Evolutionary conservation across 2,797 vertebrate species (phyloP).

Genomic region (Megalops cyprinoides): DNA sequence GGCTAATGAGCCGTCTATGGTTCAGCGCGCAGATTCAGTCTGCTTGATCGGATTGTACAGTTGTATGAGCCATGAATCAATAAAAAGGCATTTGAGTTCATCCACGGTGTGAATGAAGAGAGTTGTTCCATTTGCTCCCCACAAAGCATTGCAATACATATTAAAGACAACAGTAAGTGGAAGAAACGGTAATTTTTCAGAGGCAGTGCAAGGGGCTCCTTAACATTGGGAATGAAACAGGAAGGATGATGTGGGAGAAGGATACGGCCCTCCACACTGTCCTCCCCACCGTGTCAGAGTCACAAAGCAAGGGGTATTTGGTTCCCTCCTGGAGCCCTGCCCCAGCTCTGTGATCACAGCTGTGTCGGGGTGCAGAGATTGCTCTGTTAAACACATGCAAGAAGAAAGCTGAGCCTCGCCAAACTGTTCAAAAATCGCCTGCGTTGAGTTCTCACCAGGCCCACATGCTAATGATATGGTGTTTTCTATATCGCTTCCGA

Average conservation of each 20-base stretch:
- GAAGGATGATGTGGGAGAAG: not conserved
- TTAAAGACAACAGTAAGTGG: not conserved
- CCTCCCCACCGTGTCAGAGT: not conserved
- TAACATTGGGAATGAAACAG: not conserved
- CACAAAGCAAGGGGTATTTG: not conserved
- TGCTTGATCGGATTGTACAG: not conserved
- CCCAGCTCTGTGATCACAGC: not conserved
- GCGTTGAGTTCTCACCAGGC: not conserved
- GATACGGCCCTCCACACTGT: not conserved
- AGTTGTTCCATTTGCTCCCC: not conserved
- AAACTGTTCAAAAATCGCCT: not conserved
- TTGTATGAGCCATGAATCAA: not conserved
- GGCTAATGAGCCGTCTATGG: not conserved
- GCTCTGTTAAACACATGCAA: not conserved
- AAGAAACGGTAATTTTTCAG: not conserved
- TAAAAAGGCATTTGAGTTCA: constrained; percentile 12
- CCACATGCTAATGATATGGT: not conserved
- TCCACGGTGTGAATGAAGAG: not conserved
- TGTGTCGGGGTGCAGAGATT: not conserved
- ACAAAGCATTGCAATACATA: not conserved
- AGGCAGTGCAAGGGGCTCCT: no score
- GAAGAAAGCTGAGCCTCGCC: not conserved
- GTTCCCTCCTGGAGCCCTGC: not conserved
- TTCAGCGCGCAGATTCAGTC: not conserved
- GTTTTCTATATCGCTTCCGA: not conserved